Percentiles rank a stretch among this genome's conserved stretches.
phyloP scores from a whole-genome alignment of 37 sponge, comb jelly and placozoan species.

The Spongilla lacustris region DNA sequence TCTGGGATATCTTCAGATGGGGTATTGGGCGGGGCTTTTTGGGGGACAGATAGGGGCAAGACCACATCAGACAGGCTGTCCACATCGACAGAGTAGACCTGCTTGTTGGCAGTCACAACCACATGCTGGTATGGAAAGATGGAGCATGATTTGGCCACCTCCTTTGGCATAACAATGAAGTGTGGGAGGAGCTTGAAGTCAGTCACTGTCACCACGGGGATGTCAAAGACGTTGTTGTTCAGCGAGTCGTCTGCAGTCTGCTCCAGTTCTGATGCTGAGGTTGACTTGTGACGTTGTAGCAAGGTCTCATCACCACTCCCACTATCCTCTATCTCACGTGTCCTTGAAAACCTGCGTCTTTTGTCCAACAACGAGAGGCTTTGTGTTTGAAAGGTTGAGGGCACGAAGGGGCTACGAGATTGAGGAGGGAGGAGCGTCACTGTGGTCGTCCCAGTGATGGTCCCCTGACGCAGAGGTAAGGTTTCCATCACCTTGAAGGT shows the following conservation, averaged over 20 bases:
- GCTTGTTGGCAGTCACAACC: neutral
- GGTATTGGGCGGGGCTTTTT: too few species aligned
- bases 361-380: neutral
- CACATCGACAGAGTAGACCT: neutral
- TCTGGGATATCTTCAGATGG: neutral
- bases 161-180: constrained; percentile 46
- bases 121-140: constrained; percentile 46
- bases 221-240: neutral
- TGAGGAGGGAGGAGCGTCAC: constrained; percentile 51
- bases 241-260: neutral
- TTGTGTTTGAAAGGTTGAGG: neutral
- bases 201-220: neutral
- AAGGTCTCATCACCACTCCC: neutral
- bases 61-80: constrained; percentile 10
- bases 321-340: neutral
- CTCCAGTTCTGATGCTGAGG: neutral
- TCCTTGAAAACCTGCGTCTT: neutral
- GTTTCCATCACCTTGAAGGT: constrained; percentile 35
- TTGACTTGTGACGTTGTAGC: neutral
- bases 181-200: constrained; percentile 41
- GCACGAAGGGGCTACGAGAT: neutral
- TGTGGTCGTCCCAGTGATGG: constrained; percentile 36
- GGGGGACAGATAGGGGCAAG: neutral
- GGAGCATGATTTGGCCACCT: neutral
- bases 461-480: constrained; percentile 54